Evolutionary conservation across 1,140 invertebrate species (phyloP).

Genomic region (Portunus trituberculatus): DNA sequence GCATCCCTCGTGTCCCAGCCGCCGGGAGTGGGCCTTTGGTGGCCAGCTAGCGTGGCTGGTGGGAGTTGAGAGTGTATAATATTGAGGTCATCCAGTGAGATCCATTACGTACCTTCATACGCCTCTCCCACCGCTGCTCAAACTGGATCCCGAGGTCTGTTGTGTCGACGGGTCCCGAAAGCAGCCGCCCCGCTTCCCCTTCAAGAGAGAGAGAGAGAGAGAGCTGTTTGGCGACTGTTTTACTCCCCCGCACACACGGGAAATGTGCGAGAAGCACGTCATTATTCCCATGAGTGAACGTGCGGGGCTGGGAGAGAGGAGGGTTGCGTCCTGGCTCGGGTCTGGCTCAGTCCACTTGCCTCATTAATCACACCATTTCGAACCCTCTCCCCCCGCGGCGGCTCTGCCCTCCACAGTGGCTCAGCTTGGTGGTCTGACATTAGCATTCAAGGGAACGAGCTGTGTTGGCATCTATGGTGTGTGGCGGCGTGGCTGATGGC

Average conservation of each 20-base stretch:
- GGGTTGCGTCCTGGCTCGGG: not conserved
- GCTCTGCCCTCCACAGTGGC: not conserved
- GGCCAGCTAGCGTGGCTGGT: not conserved
- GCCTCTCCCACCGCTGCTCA: not conserved
- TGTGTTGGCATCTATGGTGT: conserved; percentile 28
- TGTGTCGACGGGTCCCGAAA: not conserved
- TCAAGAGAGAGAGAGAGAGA: not conserved
- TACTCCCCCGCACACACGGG: not conserved
- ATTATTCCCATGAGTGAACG: conserved; percentile 26
- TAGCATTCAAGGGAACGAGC: not conserved
- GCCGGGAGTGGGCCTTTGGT: not conserved
- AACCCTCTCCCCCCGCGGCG: conserved; percentile 35
- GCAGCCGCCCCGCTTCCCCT: not conserved
- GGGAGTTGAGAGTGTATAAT: not conserved
- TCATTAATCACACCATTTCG: conserved; percentile 54
- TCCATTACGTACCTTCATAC: conserved; percentile 38
- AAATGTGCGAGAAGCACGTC: not conserved
- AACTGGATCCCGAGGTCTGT: conserved; percentile 6
- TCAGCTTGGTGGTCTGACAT: conserved; percentile 27
- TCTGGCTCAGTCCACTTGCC: conserved; percentile 28
- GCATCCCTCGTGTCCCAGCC: not conserved
- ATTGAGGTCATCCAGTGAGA: conserved; percentile 31
- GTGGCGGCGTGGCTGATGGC: conserved; percentile 41
- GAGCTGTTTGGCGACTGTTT: not conserved
- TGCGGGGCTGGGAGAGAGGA: not conserved